phyloP scores from a whole-genome alignment of 2,113 vertebrate genomes.

The Anolis carolinensis region DNA sequence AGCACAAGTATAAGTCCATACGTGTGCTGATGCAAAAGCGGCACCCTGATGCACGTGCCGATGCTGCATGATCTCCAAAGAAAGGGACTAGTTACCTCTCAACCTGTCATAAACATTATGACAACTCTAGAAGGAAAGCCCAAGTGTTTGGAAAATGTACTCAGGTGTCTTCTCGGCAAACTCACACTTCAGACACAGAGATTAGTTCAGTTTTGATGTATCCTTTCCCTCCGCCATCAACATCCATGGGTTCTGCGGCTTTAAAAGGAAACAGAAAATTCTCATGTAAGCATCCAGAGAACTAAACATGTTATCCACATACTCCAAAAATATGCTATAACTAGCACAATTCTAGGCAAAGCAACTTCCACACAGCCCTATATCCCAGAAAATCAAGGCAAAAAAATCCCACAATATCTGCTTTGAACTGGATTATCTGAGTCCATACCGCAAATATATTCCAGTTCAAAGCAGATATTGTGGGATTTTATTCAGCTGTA shows the following conservation, averaged over 20 bases:
- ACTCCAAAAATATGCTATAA: neutral
- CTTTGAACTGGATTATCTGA: too few species aligned
- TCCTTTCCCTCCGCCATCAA: slow-evolving; percentile 81
- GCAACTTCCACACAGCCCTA: too few species aligned
- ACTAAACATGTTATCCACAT: neutral
- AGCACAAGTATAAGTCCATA: neutral
- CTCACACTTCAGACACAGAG: slow-evolving; percentile 98
- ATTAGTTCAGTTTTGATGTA: slow-evolving; percentile 98
- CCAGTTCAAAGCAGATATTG: too few species aligned
- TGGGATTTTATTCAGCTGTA: too few species aligned
- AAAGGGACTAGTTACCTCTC: neutral
- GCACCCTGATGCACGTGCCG: neutral
- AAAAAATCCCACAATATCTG: too few species aligned
- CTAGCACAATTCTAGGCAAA: neutral
- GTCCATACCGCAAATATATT: too few species aligned
- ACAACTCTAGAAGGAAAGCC: neutral
- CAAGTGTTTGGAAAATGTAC: neutral
- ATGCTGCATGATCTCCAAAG: neutral
- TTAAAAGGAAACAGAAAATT: neutral
- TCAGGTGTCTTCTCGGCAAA: slow-evolving; percentile 49
- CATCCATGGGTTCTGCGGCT: slow-evolving; percentile 93
- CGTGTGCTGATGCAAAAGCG: neutral
- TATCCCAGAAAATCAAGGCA: too few species aligned
- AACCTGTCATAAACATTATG: neutral
- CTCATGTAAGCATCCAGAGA: neutral